A percentile compares a stretch with the other conserved stretches of the same genome.
phyloP scores from a whole-genome alignment of 2,888 invertebrate genomes.

The Caenorhabditis doughertyi region DNA sequence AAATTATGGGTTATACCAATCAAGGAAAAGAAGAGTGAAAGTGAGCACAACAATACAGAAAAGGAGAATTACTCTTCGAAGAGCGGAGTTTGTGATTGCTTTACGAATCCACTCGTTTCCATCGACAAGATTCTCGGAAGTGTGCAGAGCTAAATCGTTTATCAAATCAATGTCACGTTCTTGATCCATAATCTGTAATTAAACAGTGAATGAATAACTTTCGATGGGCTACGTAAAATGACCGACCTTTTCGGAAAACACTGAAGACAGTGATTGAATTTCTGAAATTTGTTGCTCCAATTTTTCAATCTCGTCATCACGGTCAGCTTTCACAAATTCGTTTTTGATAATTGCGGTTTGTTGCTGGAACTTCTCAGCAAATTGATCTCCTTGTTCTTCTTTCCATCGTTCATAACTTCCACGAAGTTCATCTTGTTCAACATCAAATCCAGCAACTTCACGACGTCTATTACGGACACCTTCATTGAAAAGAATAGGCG shows the following conservation, averaged over 20 bases:
- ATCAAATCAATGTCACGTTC: conserved; percentile 95
- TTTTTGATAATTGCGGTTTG: conserved; percentile 44
- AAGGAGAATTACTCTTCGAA: conserved; percentile 93
- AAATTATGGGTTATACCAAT: conserved; percentile 92
- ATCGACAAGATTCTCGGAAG: conserved; percentile 95
- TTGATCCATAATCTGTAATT: conserved; percentile 84
- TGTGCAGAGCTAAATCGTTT: conserved; percentile 91
- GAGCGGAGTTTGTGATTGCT: conserved; percentile 98
- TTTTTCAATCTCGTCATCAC: conserved; percentile 71
- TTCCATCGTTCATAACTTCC: conserved; percentile 58
- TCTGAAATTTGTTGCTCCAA: conserved; percentile 90
- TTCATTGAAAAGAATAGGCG: conserved; percentile 37
- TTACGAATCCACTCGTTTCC: conserved; percentile 96
- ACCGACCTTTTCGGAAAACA: conserved; percentile 94
- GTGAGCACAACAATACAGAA: conserved; percentile 97
- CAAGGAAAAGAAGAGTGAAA: conserved; percentile 94
- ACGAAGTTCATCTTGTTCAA: conserved; percentile 33
- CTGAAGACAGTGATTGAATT: conserved; percentile 95
- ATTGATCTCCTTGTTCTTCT: conserved; percentile 41
- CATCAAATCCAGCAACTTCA: conserved; percentile 18
- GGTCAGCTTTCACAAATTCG: conserved; percentile 50
- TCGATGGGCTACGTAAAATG: not conserved
- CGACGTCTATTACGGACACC: conserved; percentile 27
- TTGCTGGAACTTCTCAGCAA: conserved; percentile 39
- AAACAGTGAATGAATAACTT: not conserved